Conservation (phyloP, 2,888 invertebrate species). For the Chromoteleia sp. region DNA sequence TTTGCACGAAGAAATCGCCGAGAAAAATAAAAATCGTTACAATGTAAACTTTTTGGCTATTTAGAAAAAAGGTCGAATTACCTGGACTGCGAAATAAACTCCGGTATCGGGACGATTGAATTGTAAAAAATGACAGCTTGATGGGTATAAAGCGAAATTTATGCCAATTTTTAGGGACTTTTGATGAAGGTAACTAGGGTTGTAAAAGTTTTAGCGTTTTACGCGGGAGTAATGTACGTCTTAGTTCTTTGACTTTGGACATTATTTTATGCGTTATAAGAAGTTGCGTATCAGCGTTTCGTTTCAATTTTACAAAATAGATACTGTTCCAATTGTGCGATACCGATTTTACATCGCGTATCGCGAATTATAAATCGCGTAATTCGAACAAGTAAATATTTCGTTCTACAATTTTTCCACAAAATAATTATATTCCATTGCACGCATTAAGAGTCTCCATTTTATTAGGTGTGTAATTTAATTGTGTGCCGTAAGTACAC, state of each 20-base stretch:
- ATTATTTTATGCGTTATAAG: conserved; percentile 3
- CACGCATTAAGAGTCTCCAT: too few species aligned
- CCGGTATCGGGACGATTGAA: conserved; percentile 20
- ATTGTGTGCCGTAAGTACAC: too few species aligned
- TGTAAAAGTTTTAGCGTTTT: conserved; percentile 19
- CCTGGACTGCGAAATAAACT: conserved; percentile 5
- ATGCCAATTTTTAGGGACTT: conserved; percentile 34
- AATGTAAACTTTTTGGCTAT: conserved; percentile 7
- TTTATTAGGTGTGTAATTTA: too few species aligned
- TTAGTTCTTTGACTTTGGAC: not conserved
- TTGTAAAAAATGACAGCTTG: conserved; percentile 33
- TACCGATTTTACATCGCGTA: too few species aligned
- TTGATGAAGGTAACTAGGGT: conserved; percentile 20
- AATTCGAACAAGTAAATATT: too few species aligned
- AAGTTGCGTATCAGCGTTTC: not conserved
- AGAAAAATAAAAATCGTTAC: conserved; percentile 42
- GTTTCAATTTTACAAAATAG: too few species aligned
- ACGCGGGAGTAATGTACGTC: not conserved
- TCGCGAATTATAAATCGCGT: too few species aligned
- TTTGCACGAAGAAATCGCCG: conserved; percentile 53
- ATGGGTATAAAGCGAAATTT: conserved; percentile 16
- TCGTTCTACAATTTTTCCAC: too few species aligned
- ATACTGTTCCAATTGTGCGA: too few species aligned
- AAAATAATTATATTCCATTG: too few species aligned
- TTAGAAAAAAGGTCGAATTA: conserved; percentile 9